Evolutionary conservation across 2,797 vertebrate genomes (phyloP), one percentile per base, ranked within the genome.

Genomic region (Petrocephalus sullivani): DNA sequence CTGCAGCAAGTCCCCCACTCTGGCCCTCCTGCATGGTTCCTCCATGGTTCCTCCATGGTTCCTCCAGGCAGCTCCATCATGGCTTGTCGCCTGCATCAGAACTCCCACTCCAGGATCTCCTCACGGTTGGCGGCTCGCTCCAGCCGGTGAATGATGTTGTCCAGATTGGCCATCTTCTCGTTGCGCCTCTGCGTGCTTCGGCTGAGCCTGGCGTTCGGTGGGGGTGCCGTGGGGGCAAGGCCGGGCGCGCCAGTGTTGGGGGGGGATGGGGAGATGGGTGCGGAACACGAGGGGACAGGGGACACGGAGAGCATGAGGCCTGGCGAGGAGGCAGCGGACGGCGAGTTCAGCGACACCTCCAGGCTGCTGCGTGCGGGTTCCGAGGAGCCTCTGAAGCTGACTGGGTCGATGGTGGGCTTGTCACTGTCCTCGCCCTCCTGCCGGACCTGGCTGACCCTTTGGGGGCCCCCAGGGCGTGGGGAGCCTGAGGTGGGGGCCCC

Each of bases 131-230:
- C 98, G 0, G 98, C 98, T 90, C 96, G 96, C 93, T 99, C 98
- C 84, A 99, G 94, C 94, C 98, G 95, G 92, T 99, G 98, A 93
- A 99, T 99, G 95, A 99, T 99, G 95, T 97, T 99, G 95, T 98
- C 99, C 92, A 99, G 97, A 95, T 99, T 99, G 91, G 98, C 98
- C 97, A 99, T 98, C 96, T 99, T 99, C 95, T 99, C 98, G 0
- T 98, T 98, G 92, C 98, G 97, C 94, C 97, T 97, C 95, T 99
- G 98, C 93, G 96, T 94, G 94, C 95, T 98, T 93, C 96, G 96
- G 94, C 96, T 98, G 90, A 96, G 95, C 94, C 97, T 98, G 91
- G 96, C 8, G 41, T 41, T 87, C 91, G 91, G 0, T 4, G n/a
- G 93, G 0, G 92, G 92, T 37, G 94, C 95, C 0, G 92, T 91